phyloP scores from a whole-genome alignment of 2,888 invertebrate genomes.

The Alloplasta piceator region DNA sequence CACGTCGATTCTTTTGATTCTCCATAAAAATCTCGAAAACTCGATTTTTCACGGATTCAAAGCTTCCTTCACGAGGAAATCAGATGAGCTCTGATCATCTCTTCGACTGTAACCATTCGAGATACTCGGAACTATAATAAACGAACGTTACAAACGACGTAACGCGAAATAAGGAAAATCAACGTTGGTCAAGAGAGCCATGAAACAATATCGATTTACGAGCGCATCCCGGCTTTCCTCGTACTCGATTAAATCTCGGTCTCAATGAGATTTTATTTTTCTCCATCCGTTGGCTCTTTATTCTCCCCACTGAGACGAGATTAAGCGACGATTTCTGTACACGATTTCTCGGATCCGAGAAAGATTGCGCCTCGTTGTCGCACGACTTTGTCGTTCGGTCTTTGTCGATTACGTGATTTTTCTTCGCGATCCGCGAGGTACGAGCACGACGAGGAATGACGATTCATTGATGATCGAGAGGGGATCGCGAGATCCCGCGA shows the following conservation, averaged over 20 bases:
- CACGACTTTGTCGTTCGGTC: neutral
- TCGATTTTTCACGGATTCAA: too few species aligned
- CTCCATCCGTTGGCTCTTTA: slow-evolving; percentile 17
- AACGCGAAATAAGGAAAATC: slow-evolving; percentile 7
- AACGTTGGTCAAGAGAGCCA: slow-evolving; percentile 24
- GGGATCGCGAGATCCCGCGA: slow-evolving; percentile 45
- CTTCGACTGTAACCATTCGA: slow-evolving; percentile 32
- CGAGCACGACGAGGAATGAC: slow-evolving; percentile 42
- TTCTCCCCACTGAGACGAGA: neutral
- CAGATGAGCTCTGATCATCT: slow-evolving; percentile 3
- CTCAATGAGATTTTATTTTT: slow-evolving; percentile 33
- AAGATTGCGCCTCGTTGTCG: neutral
- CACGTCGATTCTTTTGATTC: slow-evolving; percentile 43
- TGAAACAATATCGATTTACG: slow-evolving; percentile 37
- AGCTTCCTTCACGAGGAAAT: neutral
- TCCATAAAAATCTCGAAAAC: neutral
- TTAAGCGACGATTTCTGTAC: neutral
- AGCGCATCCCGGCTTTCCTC: slow-evolving; percentile 23
- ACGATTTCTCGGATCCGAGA: neutral
- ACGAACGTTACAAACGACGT: slow-evolving; percentile 27
- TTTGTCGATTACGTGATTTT: neutral
- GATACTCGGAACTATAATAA: slow-evolving; percentile 55
- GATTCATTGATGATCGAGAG: slow-evolving; percentile 54
- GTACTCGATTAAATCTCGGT: neutral
- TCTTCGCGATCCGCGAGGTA: neutral